Evolutionary conservation across 23 tunicate genomes (phyloP).

Genomic region (Trididemnum nubilum): DNA sequence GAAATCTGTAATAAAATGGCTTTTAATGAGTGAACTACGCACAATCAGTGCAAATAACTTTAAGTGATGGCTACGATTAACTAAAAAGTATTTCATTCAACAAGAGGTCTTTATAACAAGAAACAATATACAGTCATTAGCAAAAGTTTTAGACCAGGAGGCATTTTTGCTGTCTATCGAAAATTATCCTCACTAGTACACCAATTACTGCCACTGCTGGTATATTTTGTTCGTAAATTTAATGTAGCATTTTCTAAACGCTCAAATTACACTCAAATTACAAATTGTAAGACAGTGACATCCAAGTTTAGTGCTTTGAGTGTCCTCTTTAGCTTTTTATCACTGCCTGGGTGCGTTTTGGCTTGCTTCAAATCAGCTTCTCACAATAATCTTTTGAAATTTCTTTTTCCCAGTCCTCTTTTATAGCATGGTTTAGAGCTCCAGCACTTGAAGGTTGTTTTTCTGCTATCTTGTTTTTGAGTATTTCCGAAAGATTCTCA

Average conservation of each 20-base stretch:
- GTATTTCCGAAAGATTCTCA: slow-evolving; percentile 8
- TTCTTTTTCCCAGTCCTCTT: slow-evolving; percentile 23
- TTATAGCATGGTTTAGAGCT: slow-evolving; percentile 17
- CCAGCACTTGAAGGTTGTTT: slow-evolving; percentile 20
- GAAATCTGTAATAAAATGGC: no score
- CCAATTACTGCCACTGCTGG: slow-evolving; percentile 10
- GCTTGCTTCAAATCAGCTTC: slow-evolving; percentile 19
- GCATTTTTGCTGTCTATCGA: slow-evolving; percentile 29
- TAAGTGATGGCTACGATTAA: no score
- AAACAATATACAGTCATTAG: slow-evolving; percentile 2
- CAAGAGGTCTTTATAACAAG: not conserved
- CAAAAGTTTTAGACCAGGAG: slow-evolving; percentile 24
- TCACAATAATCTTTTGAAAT: slow-evolving; percentile 19
- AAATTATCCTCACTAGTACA: slow-evolving; percentile 20
- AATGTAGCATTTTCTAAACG: not conserved
- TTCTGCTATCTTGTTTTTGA: slow-evolving; percentile 26
- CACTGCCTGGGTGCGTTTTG: slow-evolving; percentile 11
- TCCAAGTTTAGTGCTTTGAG: not conserved
- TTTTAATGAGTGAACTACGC: no score
- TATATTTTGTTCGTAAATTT: no score
- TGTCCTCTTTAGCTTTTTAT: slow-evolving; percentile 24
- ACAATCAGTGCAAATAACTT: no score
- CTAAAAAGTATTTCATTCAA: no score
- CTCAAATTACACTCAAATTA: not conserved
- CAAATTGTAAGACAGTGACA: not conserved